Evolutionary conservation across 2,888 invertebrate genomes (phyloP), one percentile per base, ranked within the genome.

Genomic region (Stenchaetothrips biformis): DNA sequence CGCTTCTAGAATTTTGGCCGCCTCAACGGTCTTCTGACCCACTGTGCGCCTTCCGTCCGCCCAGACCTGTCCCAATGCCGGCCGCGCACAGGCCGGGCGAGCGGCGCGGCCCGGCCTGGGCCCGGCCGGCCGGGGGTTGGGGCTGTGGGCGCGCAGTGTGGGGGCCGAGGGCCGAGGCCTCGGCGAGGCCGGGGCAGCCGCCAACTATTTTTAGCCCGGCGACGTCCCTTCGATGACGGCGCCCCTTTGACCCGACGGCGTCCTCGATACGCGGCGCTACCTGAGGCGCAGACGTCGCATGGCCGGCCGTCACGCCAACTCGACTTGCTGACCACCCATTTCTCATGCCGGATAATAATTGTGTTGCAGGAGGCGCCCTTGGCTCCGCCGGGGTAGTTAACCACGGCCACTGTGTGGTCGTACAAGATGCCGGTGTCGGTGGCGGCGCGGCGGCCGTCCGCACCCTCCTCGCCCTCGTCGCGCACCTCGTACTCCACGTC

Each of bases 1-100:
- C n/a, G n/a, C n/a, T n/a, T n/a, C n/a, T n/a, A n/a, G n/a, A n/a
- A n/a, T n/a, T n/a, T n/a, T n/a, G n/a, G n/a, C n/a, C n/a, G n/a
- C n/a, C n/a, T n/a, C n/a, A n/a, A n/a, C n/a, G n/a, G n/a, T n/a
- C n/a, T n/a, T n/a, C n/a, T n/a, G n/a, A n/a, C n/a, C n/a, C n/a
- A 79, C 49, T 49, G 49, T 49, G 49, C 13, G 49, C 13, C 49
- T 9, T 13, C 49, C 53, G 53, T 16, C 53, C 4, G 53, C 9
- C 53, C 53, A 53, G 53, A 53, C 53, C 53, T 53, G 53, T 53
- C 53, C 53, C 53, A 53, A 53, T 11, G 16, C 53, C 53, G 53
- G 53, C 53, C 80, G 53, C 77, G 77, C 79, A 7, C 47, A 81
- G 67, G 79, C 79, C 81, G 21, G 0, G 21, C n/a, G 53, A 53